Conservation (phyloP, 2,797 vertebrate species). For the Capromys pilorides region DNA sequence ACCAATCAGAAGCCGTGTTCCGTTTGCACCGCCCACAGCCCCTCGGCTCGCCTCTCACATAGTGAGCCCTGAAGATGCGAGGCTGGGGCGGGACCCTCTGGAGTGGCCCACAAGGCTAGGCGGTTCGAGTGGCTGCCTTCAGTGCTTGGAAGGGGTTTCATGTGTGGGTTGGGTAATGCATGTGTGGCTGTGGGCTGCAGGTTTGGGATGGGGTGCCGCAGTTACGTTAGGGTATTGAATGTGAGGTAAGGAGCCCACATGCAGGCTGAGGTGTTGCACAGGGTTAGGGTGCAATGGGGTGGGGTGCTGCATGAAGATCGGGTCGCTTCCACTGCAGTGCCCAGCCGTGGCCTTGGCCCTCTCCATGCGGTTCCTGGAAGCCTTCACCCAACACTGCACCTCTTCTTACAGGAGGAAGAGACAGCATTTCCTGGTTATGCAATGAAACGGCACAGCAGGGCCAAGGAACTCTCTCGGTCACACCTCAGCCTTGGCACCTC, state of each 20-base stretch:
- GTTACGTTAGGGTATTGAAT: background rate
- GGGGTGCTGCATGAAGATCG: background rate
- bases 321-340: background rate
- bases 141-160: background rate
- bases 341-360: background rate
- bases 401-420: background rate
- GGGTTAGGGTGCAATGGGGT: background rate
- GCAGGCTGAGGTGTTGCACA: background rate
- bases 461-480: background rate
- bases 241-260: background rate
- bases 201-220: background rate
- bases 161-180: background rate
- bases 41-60: background rate
- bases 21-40: background rate
- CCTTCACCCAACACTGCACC: background rate
- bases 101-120: no score
- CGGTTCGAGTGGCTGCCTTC: background rate
- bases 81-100: background rate
- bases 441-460: background rate
- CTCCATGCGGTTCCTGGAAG: background rate
- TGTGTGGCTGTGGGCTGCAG: no score
- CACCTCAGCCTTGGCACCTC: background rate
- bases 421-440: background rate
- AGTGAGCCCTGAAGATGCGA: background rate
- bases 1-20: slow-evolving; percentile 39